Evolutionary conservation across 2,888 invertebrate species (phyloP), one percentile per base, ranked within the genome.

Genomic region (Acrobasis repandana): DNA sequence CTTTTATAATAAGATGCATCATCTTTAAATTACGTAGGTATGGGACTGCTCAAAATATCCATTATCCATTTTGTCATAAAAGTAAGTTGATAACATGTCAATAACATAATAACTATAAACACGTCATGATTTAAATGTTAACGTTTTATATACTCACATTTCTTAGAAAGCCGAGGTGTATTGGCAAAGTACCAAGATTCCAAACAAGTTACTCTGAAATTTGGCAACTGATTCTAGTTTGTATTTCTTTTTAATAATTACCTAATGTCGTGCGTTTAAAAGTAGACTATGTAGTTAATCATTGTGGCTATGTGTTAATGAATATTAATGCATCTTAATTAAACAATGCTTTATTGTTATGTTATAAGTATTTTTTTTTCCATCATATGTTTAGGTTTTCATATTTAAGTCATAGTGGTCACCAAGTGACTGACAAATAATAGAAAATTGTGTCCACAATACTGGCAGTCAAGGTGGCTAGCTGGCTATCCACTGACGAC

Each of bases 141-240:
- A 33, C n/a, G 34, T 51, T 51, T 51, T 34, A 51, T 33, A 33
- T 15, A 43, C n/a, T 43, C 11, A 43, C n/a, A 54, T 36, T 50
- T 58, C 49, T 50, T 58, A 20, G 49, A 49, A 36, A 20, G 14
- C 16, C 49, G 49, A 49, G 36, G 38, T 18, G 16, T 20, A 49
- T 48, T 58, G 58, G 58, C 49, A 49, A 34, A 9, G 14, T n/a
- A 36, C 58, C 58, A 58, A 58, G 38, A 58, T 58, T 58, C 58
- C 58, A 8, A 49, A 36, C 48, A 9, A 16, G 14, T 56, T 56
- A 38, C 49, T 14, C 14, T 48, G 18, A 49, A 49, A 48, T 58
- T 58, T 58, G 58, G 58, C 58, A 58, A 14, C 58, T 49, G 34
- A 38, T 49, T 36, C 36, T 36, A 38, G 20, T 58, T 58, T 18